Base-by-base conservation (phyloP, 2,888 invertebrate genomes). In the Meta bourneti region DNA sequence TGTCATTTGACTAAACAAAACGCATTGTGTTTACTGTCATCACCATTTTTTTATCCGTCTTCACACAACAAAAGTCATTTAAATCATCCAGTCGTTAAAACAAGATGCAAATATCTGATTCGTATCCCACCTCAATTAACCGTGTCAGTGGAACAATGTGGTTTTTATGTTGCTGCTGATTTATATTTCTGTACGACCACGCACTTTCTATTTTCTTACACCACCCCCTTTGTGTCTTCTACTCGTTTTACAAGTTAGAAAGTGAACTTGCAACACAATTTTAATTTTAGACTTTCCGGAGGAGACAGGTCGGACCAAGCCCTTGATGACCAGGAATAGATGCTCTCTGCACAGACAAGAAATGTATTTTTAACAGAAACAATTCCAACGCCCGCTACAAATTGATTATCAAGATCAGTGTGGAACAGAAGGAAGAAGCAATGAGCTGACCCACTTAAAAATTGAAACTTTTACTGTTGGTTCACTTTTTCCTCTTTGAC, bases 381-480 rank as follows among this genome's bases (percentile, higher is more conserved):
- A 34, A 61, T 54, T n/a, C 7, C 7, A 61, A 70, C 48, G 70
- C 49, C 82, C 49, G 82, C 71, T 71, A 51, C 69, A 81, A 82
- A 82, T 82, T 82, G 82, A 82, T 82, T 71, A 80, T 61, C 69
- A 80, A 80, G 80, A 80, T 61, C 69, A 83, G 19, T 11, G 49
- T 11, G 49, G 48, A 49, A 51, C 61, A 49, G 13, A 34, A 52
- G 69, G 48, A 71, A 87, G 78, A 85, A 34, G n/a, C 7, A 52
- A 51, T 20, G 69, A 11, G 20, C 51, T 87, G 87, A 87, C 87
- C 87, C 72, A 87, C 72, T 87, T 79, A 20, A 52, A 71, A 52
- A 71, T 87, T 80, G 54, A 52, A 87, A 87, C 87, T 87, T 87
- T 87, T 87, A 79, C 78, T 72, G 87, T 51, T 54, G 72, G 79